Evolutionary conservation across 2,113 vertebrate species (phyloP), one percentile per base, ranked within the genome.

Genomic region (Hyla sarda): DNA sequence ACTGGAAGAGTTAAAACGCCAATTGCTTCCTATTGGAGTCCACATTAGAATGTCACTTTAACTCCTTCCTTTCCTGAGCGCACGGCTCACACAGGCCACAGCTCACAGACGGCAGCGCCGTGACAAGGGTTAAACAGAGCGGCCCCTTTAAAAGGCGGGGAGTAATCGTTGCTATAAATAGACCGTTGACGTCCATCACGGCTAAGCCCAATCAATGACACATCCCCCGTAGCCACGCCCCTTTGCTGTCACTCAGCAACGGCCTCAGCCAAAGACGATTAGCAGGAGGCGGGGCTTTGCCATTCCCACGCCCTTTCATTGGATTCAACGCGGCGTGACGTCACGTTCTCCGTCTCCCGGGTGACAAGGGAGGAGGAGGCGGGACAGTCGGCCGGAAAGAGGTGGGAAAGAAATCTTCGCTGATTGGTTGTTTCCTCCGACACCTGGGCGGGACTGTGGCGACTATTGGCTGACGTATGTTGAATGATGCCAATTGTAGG

Each of bases 271-370:
- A 87, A 88, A 86, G 79, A 69, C 16, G 52, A 65, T 19, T 77
- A 23, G 14, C 28, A 32, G 34, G 80, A 79, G 87, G 87, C 87
- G 92, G 91, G 87, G 75, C 54, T 37, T 54, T 25, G 2, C 2
- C 54, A 32, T 86, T 86, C 78, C 85, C 85, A 82, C 85, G 77
- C 85, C 85, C 67, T 82, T 9, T 71, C 41, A 86, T 86, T 86
- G 85, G 85, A 30, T 58, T 48, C 25, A 34, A 28, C 25, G 67
- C 52, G 62, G 37, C 1, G 69, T 81, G 78, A 86, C 85, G 85
- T 86, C 78, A 72, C n/a, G 52, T 13, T 41, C 56, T 13, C 65
- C 82, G 65, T 81, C 87, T 75, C 83, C 83, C n/a, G 87, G 87
- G 76, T 74, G 87, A 84, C 67, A 45, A 62, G 54, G 25, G 67